Evolutionary conservation across 2,888 invertebrate species (phyloP).

Genomic region (Synergus itoensis): DNA sequence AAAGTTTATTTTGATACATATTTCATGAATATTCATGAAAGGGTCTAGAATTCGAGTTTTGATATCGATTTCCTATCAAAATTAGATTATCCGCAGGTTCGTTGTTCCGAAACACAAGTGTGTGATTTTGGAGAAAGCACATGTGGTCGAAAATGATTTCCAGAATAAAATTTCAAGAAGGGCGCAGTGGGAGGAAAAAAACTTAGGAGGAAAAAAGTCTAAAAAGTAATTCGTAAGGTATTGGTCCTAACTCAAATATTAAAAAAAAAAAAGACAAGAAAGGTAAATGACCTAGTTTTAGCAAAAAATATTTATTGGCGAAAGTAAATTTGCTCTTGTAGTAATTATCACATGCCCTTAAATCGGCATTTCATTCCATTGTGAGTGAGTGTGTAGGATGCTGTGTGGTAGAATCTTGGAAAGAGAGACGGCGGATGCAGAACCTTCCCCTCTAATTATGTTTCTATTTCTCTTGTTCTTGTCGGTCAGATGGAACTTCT

Average conservation of each 20-base stretch:
- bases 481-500: not conserved
- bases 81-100: conserved; percentile 1
- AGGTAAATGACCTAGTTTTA: too few relatives aligned
- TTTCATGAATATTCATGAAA: conserved; percentile 26
- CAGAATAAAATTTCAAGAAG: conserved; percentile 27
- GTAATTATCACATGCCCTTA: too few relatives aligned
- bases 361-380: too few relatives aligned
- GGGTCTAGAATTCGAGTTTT: not conserved
- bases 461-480: conserved; percentile 17
- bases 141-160: conserved; percentile 36
- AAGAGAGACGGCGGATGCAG: conserved; percentile 12
- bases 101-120: conserved; percentile 2
- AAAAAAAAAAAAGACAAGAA: too few relatives aligned
- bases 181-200: too few relatives aligned
- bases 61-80: conserved; percentile 34
- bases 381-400: not conserved
- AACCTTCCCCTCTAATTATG: conserved; percentile 11
- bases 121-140: conserved; percentile 10
- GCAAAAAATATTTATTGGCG: too few relatives aligned
- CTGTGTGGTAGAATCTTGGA: not conserved
- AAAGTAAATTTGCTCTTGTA: too few relatives aligned
- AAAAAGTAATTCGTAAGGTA: too few relatives aligned
- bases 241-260: too few relatives aligned
- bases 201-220: too few relatives aligned
- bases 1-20: not conserved